These are phyloP conservation scores for Burhinus oedicnemus DNA, from an alignment of 2,113 vertebrate species.

Conservation along the genomic window DNA sequence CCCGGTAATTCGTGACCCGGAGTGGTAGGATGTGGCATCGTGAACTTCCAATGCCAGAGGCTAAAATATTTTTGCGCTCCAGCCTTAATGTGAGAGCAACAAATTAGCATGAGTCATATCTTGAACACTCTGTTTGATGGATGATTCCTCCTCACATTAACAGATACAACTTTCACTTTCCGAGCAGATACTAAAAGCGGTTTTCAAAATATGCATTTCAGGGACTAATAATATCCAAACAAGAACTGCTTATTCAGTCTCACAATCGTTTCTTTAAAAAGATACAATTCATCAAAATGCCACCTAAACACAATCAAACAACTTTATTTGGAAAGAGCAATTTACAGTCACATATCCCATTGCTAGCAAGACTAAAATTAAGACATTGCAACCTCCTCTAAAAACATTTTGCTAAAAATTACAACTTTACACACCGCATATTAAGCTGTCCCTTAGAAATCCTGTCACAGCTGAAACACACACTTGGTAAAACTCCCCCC, in stretches of 20 bases:
- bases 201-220: slow-evolving; percentile 47
- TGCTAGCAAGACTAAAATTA: background rate
- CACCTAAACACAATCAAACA: slow-evolving; percentile 40
- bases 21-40: slow-evolving; percentile 62
- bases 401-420: background rate
- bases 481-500: background rate
- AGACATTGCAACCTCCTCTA: background rate
- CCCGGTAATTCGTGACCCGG: slow-evolving; percentile 56
- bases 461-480: slow-evolving; percentile 26
- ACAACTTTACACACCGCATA: background rate
- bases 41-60: slow-evolving; percentile 79
- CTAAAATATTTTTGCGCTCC: slow-evolving; percentile 75
- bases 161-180: slow-evolving; percentile 73
- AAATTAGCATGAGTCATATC: slow-evolving; percentile 85
- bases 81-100: slow-evolving; percentile 71
- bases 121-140: slow-evolving; percentile 71
- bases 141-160: slow-evolving; percentile 76
- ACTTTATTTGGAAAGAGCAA: slow-evolving; percentile 42
- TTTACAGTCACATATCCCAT: slow-evolving; percentile 23
- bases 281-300: slow-evolving; percentile 35
- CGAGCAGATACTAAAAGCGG: slow-evolving; percentile 39
- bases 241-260: slow-evolving; percentile 19
- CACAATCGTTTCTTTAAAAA: background rate
- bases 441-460: slow-evolving; percentile 1
- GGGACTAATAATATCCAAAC: slow-evolving; percentile 38